Base-by-base conservation (phyloP, 2,113 vertebrate species). In the Orientallactaga bullata region DNA sequence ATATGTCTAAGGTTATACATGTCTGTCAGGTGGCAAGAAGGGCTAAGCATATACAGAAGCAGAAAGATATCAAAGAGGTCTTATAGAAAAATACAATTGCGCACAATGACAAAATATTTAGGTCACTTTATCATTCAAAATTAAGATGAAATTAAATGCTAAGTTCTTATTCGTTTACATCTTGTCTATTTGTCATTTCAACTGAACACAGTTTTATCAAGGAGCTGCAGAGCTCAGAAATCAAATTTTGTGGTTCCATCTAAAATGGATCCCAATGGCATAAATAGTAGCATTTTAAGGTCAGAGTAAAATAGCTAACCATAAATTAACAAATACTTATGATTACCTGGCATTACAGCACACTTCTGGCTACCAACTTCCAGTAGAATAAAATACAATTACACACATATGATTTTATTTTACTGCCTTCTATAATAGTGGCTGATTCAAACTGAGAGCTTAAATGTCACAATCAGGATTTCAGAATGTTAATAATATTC, bases 91-190 rank as follows among this genome's bases (percentile, higher is more conserved):
- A 55, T 55, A 16, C 55, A 88, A 78, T 5, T 24, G 11, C 85
- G 51, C 24, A 82, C 90, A 92, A 61, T 66, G 83, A 85, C 2
- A 37, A 16, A 66, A 69, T 12, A 78, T 60, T 95, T 81, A 90
- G 84, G 89, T 63, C n/a, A 73, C 51, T 81, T 91, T 79, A 47
- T 94, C 85, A 85, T 88, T 85, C 42, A 69, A 55, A 85, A 55
- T 69, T 69, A 18, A 39, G 58, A 63, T 37, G 86, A 89, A 79
- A 55, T 42, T 47, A 47, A 84, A 55, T 58, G 68, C n/a, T 66
- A 81, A 42, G 35, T 78, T 82, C 66, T 71, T 73, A 66, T 10
- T 51, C 68, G 78, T 94, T 92, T 88, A 55, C 23, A 91, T 12
- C 51, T 73, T 85, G 63, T 26, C 69, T 89, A 73, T 24, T 85